A percentile compares a stretch with the other conserved stretches of the same genome.
Evolutionary conservation across 2,888 invertebrate genomes (phyloP).

Genomic region (Orchestes rusci): DNA sequence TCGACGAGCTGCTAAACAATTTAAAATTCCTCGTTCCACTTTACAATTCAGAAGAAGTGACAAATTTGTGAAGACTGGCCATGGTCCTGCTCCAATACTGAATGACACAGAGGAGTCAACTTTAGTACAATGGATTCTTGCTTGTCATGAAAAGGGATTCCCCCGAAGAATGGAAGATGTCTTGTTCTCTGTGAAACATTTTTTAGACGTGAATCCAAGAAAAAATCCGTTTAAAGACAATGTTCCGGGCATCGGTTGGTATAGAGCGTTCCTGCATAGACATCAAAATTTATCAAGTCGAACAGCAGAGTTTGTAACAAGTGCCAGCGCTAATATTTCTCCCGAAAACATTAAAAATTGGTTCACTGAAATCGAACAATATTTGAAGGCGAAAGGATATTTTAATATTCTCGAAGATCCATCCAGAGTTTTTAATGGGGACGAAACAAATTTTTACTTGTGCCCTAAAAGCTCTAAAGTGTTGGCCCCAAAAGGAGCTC

Average conservation of each 20-base stretch:
- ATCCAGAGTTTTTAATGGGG: slow-evolving; percentile 31
- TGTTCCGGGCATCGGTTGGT: slow-evolving; percentile 29
- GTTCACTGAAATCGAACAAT: slow-evolving; percentile 27
- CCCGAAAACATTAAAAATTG: slow-evolving; percentile 30
- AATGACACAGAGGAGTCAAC: slow-evolving; percentile 14
- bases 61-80: too few species aligned
- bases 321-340: slow-evolving; percentile 27
- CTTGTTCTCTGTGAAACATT: slow-evolving; percentile 15
- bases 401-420: slow-evolving; percentile 28
- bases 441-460: too few species aligned
- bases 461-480: slow-evolving; percentile 31
- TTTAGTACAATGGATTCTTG: slow-evolving; percentile 31
- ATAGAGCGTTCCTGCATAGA: slow-evolving; percentile 26
- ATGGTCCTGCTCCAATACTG: slow-evolving; percentile 15
- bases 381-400: slow-evolving; percentile 19
- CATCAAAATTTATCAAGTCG: slow-evolving; percentile 27
- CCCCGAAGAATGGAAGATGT: slow-evolving; percentile 26
- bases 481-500: slow-evolving; percentile 27
- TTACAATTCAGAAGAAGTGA: too few species aligned
- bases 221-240: slow-evolving; percentile 24
- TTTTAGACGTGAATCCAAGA: slow-evolving; percentile 16
- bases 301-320: slow-evolving; percentile 29
- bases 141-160: slow-evolving; percentile 33
- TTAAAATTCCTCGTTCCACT: too few species aligned
- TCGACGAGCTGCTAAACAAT: too few species aligned